Percentiles rank a stretch among this genome's conserved stretches.
Conservation (phyloP, 2,797 vertebrate species). For the Danionella dracula region DNA sequence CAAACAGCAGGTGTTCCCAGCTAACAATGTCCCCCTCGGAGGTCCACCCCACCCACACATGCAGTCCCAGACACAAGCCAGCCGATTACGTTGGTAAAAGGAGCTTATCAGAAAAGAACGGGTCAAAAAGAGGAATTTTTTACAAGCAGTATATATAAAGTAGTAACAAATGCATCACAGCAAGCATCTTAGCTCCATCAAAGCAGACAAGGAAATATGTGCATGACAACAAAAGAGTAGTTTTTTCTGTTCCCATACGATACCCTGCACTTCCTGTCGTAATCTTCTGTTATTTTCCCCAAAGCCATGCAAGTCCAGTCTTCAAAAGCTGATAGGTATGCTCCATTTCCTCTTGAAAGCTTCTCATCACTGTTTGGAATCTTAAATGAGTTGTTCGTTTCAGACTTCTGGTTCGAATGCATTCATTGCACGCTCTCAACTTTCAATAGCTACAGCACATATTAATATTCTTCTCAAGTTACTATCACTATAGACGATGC, state of each 20-base stretch:
- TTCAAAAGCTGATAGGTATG: conserved; percentile 60
- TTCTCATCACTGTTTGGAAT: conserved; percentile 62
- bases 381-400: conserved; percentile 69
- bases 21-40: conserved; percentile 50
- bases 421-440: conserved; percentile 19
- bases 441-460: neutral
- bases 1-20: conserved; percentile 62
- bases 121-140: conserved; percentile 17
- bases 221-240: conserved; percentile 16
- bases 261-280: conserved; percentile 60
- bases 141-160: conserved; percentile 25
- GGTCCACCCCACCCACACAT: conserved; percentile 8
- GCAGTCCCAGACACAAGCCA: conserved; percentile 2
- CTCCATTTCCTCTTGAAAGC: conserved; percentile 65
- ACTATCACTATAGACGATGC: neutral
- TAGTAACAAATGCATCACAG: conserved; percentile 40
- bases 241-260: conserved; percentile 48
- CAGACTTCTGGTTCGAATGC: conserved; percentile 29
- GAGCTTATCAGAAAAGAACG: conserved; percentile 10
- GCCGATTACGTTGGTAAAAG: conserved; percentile 6
- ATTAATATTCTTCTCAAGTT: conserved; percentile 13
- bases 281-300: conserved; percentile 67
- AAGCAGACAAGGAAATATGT: conserved; percentile 37
- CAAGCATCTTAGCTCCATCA: conserved; percentile 34
- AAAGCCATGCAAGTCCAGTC: conserved; percentile 34